Evolutionary conservation across 2,888 invertebrate genomes (phyloP).

Genomic region (Hedychridium roseum): DNA sequence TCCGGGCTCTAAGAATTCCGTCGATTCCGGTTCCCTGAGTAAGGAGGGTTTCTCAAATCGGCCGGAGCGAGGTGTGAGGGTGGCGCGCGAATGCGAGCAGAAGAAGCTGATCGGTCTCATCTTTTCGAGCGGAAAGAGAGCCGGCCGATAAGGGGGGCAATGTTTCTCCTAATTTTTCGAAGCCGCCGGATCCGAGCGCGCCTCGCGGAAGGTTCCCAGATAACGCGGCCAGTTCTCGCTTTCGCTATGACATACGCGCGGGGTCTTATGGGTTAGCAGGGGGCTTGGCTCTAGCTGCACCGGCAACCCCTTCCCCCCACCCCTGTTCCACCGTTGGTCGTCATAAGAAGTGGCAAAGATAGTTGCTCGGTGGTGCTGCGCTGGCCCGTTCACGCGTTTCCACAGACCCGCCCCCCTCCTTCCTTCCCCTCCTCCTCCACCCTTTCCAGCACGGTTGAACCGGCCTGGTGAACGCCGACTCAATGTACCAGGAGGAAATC

Average conservation of each 20-base stretch:
- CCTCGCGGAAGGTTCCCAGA: slow-evolving; percentile 50
- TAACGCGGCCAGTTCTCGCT: slow-evolving; percentile 44
- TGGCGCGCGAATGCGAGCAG: slow-evolving; percentile 9
- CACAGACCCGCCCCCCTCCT: background rate
- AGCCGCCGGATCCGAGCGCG: slow-evolving; percentile 15
- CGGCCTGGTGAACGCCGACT: slow-evolving; percentile 42
- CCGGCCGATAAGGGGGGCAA: slow-evolving; percentile 38
- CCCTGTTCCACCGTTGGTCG: slow-evolving; percentile 6
- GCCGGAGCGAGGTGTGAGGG: background rate
- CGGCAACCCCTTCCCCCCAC: too few relatives aligned
- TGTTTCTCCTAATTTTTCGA: slow-evolving; percentile 55
- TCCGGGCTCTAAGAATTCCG: too few relatives aligned
- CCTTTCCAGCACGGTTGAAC: background rate
- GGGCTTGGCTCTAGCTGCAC: too few relatives aligned
- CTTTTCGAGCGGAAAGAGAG: slow-evolving; percentile 30
- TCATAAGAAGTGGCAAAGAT: slow-evolving; percentile 38
- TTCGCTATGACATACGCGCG: slow-evolving; percentile 56
- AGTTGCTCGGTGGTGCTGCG: slow-evolving; percentile 28
- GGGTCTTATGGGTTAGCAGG: slow-evolving; percentile 39
- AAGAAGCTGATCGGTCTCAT: slow-evolving; percentile 26
- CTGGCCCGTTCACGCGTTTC: slow-evolving; percentile 1
- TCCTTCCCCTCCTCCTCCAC: background rate
- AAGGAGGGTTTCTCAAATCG: too few relatives aligned
- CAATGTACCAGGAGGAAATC: slow-evolving; percentile 63
- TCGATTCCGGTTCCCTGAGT: too few relatives aligned